Evolutionary conservation across 2,797 vertebrate genomes (phyloP), one percentile per base, ranked within the genome.

Genomic region (Enteromius fasciolatus): DNA sequence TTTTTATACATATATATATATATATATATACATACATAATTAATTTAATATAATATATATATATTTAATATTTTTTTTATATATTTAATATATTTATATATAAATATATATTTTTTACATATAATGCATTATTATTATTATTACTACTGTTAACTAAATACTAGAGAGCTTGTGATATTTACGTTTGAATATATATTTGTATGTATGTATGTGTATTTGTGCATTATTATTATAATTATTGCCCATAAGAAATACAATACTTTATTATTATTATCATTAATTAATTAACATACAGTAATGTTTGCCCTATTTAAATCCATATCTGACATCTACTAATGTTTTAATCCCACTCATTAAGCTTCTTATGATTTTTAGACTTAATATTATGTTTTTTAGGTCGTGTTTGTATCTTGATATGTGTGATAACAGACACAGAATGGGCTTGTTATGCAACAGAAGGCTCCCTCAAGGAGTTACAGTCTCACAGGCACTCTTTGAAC

Each of bases 401-500:
- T 39, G 72, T 33, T 23, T 57, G 74, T 75, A 12, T 75, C 73
- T 41, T 75, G n/a, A 33, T 74, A 1, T 69, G 2, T 39, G 36
- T 46, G 33, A n/a, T 50, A 14, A 33, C 46, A 25, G 50, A 69
- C 3, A 5, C 23, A 12, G 39, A 76, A 44, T 20, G 33, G 6
- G 50, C 15, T 54, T 3, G 36, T 69, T 80, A 69, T 44, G 36
- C 36, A 70, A 59, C 28, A n/a, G 78, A 69, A 57, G 7, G 66
- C 44, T 54, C 36, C 44, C 63, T 54, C 20, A 41, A 12, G 11
- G 63, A 68, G n/a, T 17, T 23, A 2, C 59, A 64, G 20, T 66
- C 76, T n/a, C 57, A 31, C 23, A 20, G 74, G 54, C 17, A 31
- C 74, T 61, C 74, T 61, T 28, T 61, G 74, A 61, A 28, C 74